Evolutionary conservation across 2,113 vertebrate genomes (phyloP).

Genomic region (Mandrillus leucophaeus): DNA sequence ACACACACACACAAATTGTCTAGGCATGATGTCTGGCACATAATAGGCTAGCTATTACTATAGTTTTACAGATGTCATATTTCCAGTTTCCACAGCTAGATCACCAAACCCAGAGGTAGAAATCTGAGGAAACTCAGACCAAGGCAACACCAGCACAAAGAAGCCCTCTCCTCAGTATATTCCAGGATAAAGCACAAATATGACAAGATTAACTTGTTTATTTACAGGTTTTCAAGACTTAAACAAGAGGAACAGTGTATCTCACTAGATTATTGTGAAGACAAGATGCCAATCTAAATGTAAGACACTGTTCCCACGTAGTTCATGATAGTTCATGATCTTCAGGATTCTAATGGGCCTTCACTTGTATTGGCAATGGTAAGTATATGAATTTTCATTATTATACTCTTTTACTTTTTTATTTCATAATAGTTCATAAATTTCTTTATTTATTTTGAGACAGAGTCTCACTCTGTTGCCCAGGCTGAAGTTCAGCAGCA

Average conservation of each 20-base stretch:
- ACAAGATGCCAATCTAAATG: constrained; percentile 5
- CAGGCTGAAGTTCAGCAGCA: too few species aligned
- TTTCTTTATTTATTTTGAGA: too few species aligned
- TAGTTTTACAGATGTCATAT: not conserved
- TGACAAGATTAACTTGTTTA: not conserved
- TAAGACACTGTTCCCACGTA: not conserved
- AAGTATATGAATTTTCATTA: not conserved
- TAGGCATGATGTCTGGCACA: not conserved
- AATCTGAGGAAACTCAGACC: constrained; percentile 39
- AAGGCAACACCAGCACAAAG: constrained; percentile 24
- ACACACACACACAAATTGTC: not conserved
- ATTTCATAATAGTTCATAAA: not conserved
- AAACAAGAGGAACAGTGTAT: not conserved
- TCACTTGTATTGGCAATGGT: not conserved
- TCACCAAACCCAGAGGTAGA: not conserved
- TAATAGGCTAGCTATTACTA: not conserved
- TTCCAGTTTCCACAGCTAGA: not conserved
- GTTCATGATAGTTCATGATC: too few species aligned
- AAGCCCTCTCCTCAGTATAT: not conserved
- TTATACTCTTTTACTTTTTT: constrained; percentile 38
- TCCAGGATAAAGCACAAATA: not conserved
- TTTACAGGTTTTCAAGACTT: constrained; percentile 22
- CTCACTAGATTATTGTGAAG: not conserved
- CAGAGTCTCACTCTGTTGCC: too few species aligned
- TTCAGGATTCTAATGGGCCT: not conserved